Evolutionary conservation across 2,797 vertebrate species (phyloP).

Genomic region (Chiroxiphia lanceolata): DNA sequence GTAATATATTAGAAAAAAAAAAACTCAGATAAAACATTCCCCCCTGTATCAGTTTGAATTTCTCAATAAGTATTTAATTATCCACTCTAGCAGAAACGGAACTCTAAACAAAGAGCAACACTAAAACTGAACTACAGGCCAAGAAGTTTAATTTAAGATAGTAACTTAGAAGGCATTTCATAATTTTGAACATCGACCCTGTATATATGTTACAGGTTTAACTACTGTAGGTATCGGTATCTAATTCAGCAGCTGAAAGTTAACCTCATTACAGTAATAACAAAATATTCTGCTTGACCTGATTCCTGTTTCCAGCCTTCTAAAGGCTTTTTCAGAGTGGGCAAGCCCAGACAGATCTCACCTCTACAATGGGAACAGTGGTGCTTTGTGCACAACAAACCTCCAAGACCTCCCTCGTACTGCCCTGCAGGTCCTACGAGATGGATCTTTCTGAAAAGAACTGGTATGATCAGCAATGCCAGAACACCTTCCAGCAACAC

Average conservation of each 20-base stretch:
- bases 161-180: neutral
- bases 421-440: neutral
- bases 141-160: neutral
- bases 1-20: neutral
- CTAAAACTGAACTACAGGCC: neutral
- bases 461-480: neutral
- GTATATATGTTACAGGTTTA: neutral
- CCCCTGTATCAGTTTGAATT: neutral
- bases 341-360: constrained; percentile 21
- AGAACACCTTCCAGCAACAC: neutral
- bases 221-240: neutral
- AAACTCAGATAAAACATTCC: neutral
- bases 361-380: neutral
- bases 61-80: neutral
- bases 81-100: neutral
- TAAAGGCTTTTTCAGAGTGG: neutral
- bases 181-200: neutral
- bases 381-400: constrained; percentile 6
- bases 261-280: neutral
- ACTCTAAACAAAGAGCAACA: neutral
- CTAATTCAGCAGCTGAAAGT: neutral
- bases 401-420: neutral
- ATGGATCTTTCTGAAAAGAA: neutral
- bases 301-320: neutral
- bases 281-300: neutral